Evolutionary conservation across 2,888 invertebrate genomes (phyloP).

Genomic region (Parnassius apollo): DNA sequence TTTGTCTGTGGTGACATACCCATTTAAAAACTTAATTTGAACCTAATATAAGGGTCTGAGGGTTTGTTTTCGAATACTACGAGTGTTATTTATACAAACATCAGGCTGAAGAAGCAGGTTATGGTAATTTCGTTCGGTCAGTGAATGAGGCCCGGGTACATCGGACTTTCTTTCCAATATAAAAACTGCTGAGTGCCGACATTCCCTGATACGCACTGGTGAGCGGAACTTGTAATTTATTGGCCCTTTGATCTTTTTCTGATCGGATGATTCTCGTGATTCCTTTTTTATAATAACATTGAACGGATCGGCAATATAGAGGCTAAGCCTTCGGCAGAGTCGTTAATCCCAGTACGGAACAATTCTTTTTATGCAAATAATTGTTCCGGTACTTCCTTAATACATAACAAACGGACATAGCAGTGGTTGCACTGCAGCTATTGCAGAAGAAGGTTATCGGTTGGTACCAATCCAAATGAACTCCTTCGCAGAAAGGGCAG

Average conservation of each 20-base stretch:
- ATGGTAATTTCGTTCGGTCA: slow-evolving; percentile 29
- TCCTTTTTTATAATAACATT: background rate
- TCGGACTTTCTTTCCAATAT: slow-evolving; percentile 23
- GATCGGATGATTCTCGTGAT: background rate
- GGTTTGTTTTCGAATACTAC: slow-evolving; percentile 3
- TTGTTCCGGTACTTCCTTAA: no score
- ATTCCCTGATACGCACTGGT: slow-evolving; percentile 11
- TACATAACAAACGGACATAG: no score
- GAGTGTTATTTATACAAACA: background rate
- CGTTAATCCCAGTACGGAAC: no score
- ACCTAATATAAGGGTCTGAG: background rate
- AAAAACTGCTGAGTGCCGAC: slow-evolving; percentile 12
- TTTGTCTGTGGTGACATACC: slow-evolving; percentile 12
- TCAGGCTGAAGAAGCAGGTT: slow-evolving; percentile 20
- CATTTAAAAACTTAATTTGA: background rate
- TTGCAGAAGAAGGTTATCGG: no score
- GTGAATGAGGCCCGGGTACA: slow-evolving; percentile 27
- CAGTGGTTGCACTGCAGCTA: no score
- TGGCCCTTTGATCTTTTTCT: slow-evolving; percentile 6
- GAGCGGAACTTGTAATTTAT: slow-evolving; percentile 17
- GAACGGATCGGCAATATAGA: background rate
- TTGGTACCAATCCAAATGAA: no score
- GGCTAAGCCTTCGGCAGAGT: no score
- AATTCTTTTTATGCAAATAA: no score
- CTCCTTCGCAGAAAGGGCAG: no score